These are phyloP conservation scores for Parasteatoda tepidariorum DNA, from an alignment of 1,140 invertebrate species.

Conservation along the genomic window DNA sequence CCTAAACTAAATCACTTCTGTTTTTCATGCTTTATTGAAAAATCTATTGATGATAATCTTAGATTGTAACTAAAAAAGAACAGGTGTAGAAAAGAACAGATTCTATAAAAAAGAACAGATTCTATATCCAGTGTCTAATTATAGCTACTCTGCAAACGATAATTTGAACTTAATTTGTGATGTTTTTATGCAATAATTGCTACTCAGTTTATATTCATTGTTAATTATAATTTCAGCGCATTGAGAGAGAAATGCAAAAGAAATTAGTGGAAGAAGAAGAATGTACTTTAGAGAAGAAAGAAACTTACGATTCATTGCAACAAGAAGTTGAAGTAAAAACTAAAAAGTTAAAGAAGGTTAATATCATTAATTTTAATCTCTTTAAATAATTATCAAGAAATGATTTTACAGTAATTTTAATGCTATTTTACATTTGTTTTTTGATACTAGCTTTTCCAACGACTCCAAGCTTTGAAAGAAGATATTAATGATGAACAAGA, in stretches of 20 bases:
- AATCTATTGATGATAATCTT: too few relatives aligned
- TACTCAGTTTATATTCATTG: too few relatives aligned
- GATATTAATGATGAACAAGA: constrained; percentile 87
- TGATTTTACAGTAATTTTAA: constrained; percentile 2
- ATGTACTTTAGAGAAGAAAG: constrained; percentile 83
- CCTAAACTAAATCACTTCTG: too few relatives aligned
- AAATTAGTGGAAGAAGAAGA: constrained; percentile 89
- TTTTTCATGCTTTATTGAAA: too few relatives aligned
- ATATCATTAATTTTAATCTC: neutral
- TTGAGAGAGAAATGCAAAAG: constrained; percentile 87
- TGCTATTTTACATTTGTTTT: neutral
- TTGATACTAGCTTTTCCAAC: constrained; percentile 73
- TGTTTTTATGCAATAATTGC: too few relatives aligned
- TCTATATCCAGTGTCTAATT: too few relatives aligned
- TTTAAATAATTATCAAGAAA: neutral
- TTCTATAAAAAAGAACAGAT: too few relatives aligned
- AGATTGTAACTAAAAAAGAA: too few relatives aligned
- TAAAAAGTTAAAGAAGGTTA: constrained; percentile 80
- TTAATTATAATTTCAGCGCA: constrained; percentile 67
- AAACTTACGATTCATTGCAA: constrained; percentile 86
- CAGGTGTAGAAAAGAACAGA: too few relatives aligned
- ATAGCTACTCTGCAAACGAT: too few relatives aligned
- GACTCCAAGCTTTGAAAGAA: constrained; percentile 73
- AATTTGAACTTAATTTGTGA: too few relatives aligned
- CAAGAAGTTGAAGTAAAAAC: constrained; percentile 93